Conservation (phyloP, 2,797 vertebrate genomes). For the Enteromius argenteus region DNA sequence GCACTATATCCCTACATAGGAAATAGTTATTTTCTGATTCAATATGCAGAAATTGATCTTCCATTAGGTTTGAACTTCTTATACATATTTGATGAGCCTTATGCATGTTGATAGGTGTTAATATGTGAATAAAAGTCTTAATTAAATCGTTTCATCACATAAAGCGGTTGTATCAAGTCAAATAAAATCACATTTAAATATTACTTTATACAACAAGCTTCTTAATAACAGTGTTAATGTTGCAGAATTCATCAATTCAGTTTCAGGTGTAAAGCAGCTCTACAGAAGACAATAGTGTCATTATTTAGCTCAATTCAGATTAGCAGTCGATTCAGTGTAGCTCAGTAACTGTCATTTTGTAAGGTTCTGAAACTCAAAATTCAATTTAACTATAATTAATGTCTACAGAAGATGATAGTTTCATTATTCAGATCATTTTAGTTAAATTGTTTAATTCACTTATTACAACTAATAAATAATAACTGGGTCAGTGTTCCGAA, state of each 20-base stretch:
- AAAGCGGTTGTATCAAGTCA: not conserved
- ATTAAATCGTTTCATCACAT: not conserved
- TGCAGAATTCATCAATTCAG: not conserved
- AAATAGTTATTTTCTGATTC: too few species aligned
- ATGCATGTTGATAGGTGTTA: not conserved
- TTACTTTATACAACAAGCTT: not conserved
- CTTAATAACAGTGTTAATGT: not conserved
- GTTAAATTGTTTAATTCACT: not conserved
- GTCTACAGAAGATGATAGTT: not conserved
- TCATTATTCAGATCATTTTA: not conserved
- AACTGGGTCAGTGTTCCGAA: not conserved
- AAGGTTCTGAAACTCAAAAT: too few species aligned
- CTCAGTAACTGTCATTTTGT: not conserved
- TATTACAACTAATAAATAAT: not conserved
- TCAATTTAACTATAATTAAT: not conserved
- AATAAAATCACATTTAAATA: not conserved
- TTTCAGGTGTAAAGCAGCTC: not conserved
- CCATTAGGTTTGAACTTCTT: not conserved
- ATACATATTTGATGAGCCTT: not conserved
- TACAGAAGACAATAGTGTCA: not conserved
- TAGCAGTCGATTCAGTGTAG: not conserved
- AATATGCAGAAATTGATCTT: not conserved
- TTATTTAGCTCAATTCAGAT: not conserved
- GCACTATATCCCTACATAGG: too few species aligned
- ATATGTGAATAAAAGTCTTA: not conserved